Evolutionary conservation across 1,140 invertebrate genomes (phyloP).

Genomic region (Platyscapa corneri): DNA sequence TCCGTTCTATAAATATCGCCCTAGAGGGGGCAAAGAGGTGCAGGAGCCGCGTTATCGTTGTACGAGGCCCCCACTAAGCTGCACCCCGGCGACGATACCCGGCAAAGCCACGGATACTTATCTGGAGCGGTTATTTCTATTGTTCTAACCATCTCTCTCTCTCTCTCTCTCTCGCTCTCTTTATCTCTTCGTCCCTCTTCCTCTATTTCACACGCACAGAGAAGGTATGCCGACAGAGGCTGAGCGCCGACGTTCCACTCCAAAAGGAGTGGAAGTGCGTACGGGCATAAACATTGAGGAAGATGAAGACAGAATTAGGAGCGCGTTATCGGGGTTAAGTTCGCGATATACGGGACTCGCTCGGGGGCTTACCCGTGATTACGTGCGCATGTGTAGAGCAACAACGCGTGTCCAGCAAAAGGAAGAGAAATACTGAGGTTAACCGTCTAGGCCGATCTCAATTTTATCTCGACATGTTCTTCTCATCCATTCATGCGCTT

Average conservation of each 20-base stretch:
- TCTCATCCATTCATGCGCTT: constrained; percentile 6
- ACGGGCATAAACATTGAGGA: background rate
- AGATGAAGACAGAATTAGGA: constrained; percentile 25
- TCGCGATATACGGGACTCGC: constrained; percentile 13
- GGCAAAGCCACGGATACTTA: background rate
- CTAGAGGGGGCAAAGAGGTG: background rate
- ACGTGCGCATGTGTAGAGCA: background rate
- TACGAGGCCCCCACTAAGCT: background rate
- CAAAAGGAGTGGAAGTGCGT: no score
- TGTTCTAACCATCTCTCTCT: background rate
- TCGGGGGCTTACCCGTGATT: background rate
- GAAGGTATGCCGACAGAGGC: no score
- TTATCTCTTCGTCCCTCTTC: no score
- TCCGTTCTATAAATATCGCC: background rate
- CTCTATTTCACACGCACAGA: no score
- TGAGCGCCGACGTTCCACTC: no score
- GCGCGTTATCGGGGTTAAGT: constrained; percentile 48
- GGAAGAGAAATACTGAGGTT: background rate
- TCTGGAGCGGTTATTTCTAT: background rate
- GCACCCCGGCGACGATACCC: background rate
- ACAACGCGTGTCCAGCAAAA: background rate
- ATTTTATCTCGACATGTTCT: constrained; percentile 17
- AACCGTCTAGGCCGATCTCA: constrained; percentile 31
- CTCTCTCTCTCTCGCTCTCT: no score
- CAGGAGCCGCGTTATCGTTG: no score